A percentile compares a stretch with the other conserved stretches of the same genome.
phyloP scores from a whole-genome alignment of 1,140 invertebrate genomes.

The Camponotus pennsylvanicus region DNA sequence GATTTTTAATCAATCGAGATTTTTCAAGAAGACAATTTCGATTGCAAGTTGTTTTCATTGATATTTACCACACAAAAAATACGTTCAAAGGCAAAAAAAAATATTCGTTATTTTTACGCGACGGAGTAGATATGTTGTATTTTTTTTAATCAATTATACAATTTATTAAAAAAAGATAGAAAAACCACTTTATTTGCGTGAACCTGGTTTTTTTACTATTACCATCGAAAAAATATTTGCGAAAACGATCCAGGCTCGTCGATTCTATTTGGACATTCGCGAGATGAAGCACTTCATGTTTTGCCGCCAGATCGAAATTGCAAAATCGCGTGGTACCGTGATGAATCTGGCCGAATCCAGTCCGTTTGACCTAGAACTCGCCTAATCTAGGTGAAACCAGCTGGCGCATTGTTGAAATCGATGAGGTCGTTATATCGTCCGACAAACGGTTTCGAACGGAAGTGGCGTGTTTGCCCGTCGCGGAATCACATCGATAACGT shows the following conservation, averaged over 20 bases:
- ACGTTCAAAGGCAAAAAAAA: not conserved
- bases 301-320: constrained; percentile 29
- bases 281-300: constrained; percentile 8
- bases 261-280: not conserved
- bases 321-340: constrained; percentile 34
- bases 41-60: not conserved
- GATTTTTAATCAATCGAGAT: not conserved
- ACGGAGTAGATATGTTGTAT: not conserved
- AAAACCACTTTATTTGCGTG: not conserved
- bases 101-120: not conserved
- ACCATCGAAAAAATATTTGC: not conserved
- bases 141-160: not conserved
- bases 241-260: not conserved
- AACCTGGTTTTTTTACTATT: not conserved
- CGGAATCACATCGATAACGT: not conserved
- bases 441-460: constrained; percentile 34
- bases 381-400: constrained; percentile 54
- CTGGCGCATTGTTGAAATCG: constrained; percentile 57
- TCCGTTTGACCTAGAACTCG: constrained; percentile 62
- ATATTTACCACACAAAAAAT: not conserved
- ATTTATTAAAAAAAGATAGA: not conserved
- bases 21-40: not conserved
- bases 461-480: constrained; percentile 2
- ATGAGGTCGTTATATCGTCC: constrained; percentile 60
- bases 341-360: constrained; percentile 43